phyloP scores from a whole-genome alignment of 2,888 invertebrate genomes.

The Pammene aurita region DNA sequence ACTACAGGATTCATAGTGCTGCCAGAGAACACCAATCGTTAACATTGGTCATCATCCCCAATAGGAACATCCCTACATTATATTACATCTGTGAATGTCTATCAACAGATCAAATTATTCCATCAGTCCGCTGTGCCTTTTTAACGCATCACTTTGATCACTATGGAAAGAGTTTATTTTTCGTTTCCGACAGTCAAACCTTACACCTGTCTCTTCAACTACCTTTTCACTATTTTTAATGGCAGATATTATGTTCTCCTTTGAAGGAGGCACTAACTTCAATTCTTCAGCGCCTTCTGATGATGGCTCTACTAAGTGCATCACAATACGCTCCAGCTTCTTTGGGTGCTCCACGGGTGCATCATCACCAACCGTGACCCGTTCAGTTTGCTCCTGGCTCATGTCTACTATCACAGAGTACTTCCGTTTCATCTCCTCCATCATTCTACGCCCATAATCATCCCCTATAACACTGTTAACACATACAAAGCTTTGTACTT shows the following conservation, averaged over 20 bases:
- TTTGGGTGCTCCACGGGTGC: conserved; percentile 87
- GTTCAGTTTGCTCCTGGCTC: conserved; percentile 67
- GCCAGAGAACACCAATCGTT: conserved; percentile 11
- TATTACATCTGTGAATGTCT: conserved; percentile 14
- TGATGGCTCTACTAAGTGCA: conserved; percentile 83
- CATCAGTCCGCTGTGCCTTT: conserved; percentile 60
- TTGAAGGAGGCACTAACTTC: conserved; percentile 73
- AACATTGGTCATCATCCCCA: conserved; percentile 28
- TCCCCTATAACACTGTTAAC: conserved; percentile 90
- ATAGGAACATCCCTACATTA: conserved; percentile 14
- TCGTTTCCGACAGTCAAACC: conserved; percentile 73
- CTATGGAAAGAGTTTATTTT: conserved; percentile 63
- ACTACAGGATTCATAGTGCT: conserved; percentile 12
- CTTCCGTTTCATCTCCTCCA: conserved; percentile 90
- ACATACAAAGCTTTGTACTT: conserved; percentile 93
- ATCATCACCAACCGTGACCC: conserved; percentile 58
- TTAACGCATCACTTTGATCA: conserved; percentile 61
- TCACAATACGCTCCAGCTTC: conserved; percentile 87
- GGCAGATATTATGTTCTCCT: conserved; percentile 76
- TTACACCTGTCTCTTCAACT: conserved; percentile 72
- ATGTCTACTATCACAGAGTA: conserved; percentile 88
- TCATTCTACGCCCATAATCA: conserved; percentile 88
- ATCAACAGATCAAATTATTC: conserved; percentile 30
- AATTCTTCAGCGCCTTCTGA: conserved; percentile 67
- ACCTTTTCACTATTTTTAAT: conserved; percentile 77